Evolutionary conservation across 2,113 vertebrate genomes (phyloP).

Genomic region (Scortum barcoo): DNA sequence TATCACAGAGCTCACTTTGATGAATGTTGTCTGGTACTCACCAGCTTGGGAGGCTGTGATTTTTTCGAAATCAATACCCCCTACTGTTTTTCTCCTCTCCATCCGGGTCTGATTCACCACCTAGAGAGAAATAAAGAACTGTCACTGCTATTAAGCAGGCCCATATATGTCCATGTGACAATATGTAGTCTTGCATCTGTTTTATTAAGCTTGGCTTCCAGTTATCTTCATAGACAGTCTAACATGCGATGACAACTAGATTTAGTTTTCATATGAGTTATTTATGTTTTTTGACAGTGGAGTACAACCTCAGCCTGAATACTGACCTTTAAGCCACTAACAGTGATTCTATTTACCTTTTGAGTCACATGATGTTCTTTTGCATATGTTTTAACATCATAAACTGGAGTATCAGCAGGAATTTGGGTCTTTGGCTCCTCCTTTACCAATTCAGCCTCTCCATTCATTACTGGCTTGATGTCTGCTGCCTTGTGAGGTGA

Average conservation of each 20-base stretch:
- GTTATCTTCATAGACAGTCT: not conserved
- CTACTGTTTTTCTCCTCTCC: conserved; percentile 76
- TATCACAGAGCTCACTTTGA: not conserved
- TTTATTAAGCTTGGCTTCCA: no score
- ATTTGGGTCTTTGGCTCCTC: not conserved
- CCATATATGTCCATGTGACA: not conserved
- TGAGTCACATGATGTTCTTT: conserved; percentile 36
- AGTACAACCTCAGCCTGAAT: not conserved
- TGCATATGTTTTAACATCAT: conserved; percentile 11
- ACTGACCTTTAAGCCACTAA: not conserved
- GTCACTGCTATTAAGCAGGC: not conserved
- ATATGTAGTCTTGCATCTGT: not conserved
- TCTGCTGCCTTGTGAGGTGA: conserved; percentile 1
- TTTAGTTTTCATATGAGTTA: not conserved
- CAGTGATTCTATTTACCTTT: conserved; percentile 55
- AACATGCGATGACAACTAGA: not conserved
- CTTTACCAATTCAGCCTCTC: conserved; percentile 18
- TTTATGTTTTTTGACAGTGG: not conserved
- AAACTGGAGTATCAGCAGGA: not conserved
- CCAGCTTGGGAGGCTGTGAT: conserved; percentile 56
- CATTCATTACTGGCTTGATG: conserved; percentile 8
- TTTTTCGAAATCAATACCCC: conserved; percentile 74
- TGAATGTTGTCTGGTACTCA: conserved; percentile 56
- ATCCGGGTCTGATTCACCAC: conserved; percentile 32
- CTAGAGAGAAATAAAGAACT: conserved; percentile 56